Base-by-base conservation (phyloP, 2,797 vertebrate species). In the Microtus obscurus region DNA sequence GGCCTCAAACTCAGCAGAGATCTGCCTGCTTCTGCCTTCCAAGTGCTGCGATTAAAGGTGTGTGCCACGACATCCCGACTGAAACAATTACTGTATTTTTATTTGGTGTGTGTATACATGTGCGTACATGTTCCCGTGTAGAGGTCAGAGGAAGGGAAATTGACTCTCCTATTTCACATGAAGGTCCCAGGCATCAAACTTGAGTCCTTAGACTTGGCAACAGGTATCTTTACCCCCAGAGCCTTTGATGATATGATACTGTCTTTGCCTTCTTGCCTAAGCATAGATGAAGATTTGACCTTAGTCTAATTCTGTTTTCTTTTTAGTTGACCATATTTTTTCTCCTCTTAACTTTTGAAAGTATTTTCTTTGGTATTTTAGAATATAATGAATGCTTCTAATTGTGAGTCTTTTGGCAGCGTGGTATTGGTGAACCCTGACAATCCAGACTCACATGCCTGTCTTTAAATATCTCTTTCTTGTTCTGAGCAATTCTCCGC, bases 401-500 rank as follows among this genome's bases (percentile, higher is more conserved):
- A 92, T 8, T 59, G 4, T 91, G 71, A 73, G 34, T 87, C 56
- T 95, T 92, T 93, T 69, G 87, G 73, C 71, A 77, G 61, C 48
- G 82, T 93, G 63, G 12, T 77, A 40, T 89, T 90, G 21, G 12
- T 95, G 45, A 53, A 92, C 87, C 73, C 79, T 95, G 77, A 94
- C 19, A 91, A 56, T 91, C 81, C 95, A 95, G 74, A 91, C 43
- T 85, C 25, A 65, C 48, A 8, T 34, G 29, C 34, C 73, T 76
- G 40, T 71, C 63, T 27, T 90, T 48, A 69, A 93, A 83, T 76
- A 89, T 9, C 13, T 90, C 11, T 86, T 77, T n/a, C 37, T 89
- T 93, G 27, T 94, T 94, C 83, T 87, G 87, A 93, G 34, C 88
- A 87, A 67, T 91, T 25, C 31, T 94, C 69, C 90, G 86, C 90